A percentile compares a stretch with the other conserved stretches of the same genome.
Conservation (phyloP, 2,113 vertebrate genomes). For the Pluvialis apricaria region DNA sequence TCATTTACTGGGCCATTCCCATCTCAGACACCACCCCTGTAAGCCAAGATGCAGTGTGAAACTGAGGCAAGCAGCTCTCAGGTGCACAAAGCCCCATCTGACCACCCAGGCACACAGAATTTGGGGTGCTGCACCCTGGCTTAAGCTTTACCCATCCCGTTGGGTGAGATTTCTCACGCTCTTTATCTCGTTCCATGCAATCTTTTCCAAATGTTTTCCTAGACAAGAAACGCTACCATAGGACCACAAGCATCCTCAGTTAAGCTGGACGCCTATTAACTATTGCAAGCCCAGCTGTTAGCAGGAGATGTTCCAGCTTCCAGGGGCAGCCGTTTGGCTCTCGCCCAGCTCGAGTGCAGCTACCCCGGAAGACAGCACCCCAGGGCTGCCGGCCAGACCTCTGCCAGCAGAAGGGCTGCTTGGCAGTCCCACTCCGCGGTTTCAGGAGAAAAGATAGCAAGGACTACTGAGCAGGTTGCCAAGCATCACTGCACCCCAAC, state of each 20-base stretch:
- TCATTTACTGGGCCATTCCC: background rate
- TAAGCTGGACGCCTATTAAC: background rate
- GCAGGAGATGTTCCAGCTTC: background rate
- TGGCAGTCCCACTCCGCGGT: background rate
- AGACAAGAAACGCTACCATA: background rate
- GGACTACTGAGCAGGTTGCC: background rate
- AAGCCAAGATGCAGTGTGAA: background rate
- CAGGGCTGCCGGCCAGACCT: constrained; percentile 7
- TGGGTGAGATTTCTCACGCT: background rate
- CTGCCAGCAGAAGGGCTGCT: background rate
- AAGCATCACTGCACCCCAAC: background rate
- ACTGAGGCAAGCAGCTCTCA: background rate
- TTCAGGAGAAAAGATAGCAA: background rate
- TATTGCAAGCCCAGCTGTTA: background rate
- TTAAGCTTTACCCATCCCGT: background rate
- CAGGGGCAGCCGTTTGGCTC: background rate
- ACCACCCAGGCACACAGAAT: background rate
- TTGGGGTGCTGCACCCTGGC: background rate
- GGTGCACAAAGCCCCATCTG: background rate
- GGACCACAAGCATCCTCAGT: background rate
- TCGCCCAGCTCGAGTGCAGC: background rate
- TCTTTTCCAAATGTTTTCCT: background rate
- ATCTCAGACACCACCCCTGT: background rate
- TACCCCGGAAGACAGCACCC: background rate
- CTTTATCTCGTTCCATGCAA: background rate